Percentiles rank a stretch among this genome's conserved stretches.
Conservation (phyloP, 2,888 invertebrate genomes). For the Tetragonisca angustula region DNA sequence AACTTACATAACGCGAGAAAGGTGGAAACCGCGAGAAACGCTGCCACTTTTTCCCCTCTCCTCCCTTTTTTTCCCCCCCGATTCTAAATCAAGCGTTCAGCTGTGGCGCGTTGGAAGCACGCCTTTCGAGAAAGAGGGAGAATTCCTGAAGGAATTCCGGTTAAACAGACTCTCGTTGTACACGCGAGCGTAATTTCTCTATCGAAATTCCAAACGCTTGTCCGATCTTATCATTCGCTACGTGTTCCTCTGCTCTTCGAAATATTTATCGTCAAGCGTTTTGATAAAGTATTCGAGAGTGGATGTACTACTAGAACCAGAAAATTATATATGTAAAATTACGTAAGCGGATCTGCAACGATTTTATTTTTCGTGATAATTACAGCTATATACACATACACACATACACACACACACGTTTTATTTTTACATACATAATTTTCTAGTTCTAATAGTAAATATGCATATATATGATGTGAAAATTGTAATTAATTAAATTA, state of each 20-base stretch:
- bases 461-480: too few species aligned
- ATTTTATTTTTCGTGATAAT: neutral
- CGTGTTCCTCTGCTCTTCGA: neutral
- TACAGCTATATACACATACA: too few species aligned
- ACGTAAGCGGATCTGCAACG: neutral
- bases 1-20: conserved; percentile 52
- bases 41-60: conserved; percentile 5
- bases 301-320: neutral
- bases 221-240: neutral
- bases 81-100: conserved; percentile 33
- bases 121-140: conserved; percentile 2
- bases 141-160: neutral
- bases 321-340: neutral
- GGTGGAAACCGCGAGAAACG: conserved; percentile 37
- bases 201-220: neutral
- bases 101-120: conserved; percentile 22
- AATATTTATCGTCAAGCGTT: neutral
- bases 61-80: neutral
- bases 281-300: neutral
- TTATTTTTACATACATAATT: too few species aligned
- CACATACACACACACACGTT: too few species aligned
- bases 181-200: neutral
- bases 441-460: too few species aligned
- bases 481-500: too few species aligned
- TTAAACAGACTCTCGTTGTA: too few species aligned